Base-by-base conservation (phyloP, 1,140 invertebrate genomes). In the Odontomachus brunneus region DNA sequence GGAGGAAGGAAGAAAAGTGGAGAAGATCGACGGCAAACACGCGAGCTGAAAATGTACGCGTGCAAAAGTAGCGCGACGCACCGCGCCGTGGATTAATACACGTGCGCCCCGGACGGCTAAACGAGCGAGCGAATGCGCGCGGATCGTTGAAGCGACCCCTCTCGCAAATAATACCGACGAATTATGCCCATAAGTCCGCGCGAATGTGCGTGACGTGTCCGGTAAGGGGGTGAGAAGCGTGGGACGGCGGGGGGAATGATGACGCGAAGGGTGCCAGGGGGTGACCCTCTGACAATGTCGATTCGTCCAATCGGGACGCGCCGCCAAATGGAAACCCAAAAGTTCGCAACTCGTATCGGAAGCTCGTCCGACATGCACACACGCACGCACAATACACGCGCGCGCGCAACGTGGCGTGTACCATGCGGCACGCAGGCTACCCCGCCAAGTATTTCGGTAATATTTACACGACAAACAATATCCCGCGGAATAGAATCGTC, bases 161-260 rank as follows among this genome's bases (percentile, higher is more conserved):
- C 86, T 88, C 55, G 87, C 90, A 88, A 91, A 89, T 90, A 91
- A 83, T 57, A 80, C 89, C 89, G 90, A 89, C 88, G 90, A 92
- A 92, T 90, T 91, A 90, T 91, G 87, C 82, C 89, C 85, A 88
- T 91, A 91, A 91, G 90, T 89, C 87, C 84, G 83, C 86, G 85
- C 88, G 85, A 91, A 90, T 90, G 89, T 87, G 87, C 90, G 85
- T 91, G 90, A 91, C 90, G 90, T 88, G 89, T 91, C 84, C 84
- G 82, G 87, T 44, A 44, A 44, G 38, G 9, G 38, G 38, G 38
- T 44, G 38, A 44, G 38, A 7, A 44, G 38, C 38, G 38, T 44
- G 38, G 38, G 38, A 44, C 38, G 29, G 5, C 29, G 29, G 5
- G 29, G 29, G 29, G 29, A n/a, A n/a, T n/a, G n/a, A 33, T 33